Evolutionary conservation across 2,113 vertebrate genomes (phyloP).

Genomic region (Hyperopisus bebe): DNA sequence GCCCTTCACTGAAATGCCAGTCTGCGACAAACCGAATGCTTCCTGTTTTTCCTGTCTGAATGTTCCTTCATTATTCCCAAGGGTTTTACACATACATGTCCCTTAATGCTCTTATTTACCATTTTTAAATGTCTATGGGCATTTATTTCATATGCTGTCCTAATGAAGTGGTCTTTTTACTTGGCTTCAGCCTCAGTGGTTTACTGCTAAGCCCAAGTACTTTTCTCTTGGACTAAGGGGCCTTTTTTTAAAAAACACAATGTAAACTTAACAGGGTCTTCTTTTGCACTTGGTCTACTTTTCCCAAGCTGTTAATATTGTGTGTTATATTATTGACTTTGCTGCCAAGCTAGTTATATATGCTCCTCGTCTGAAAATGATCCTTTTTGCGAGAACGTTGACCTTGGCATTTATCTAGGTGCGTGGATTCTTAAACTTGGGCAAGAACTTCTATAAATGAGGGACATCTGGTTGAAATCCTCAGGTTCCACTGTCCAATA

Average conservation of each 20-base stretch:
- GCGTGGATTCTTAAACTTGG: neutral
- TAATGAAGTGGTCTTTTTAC: neutral
- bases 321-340: neutral
- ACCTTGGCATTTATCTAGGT: neutral
- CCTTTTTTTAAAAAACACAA: neutral
- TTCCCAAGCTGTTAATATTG: neutral
- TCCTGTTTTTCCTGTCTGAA: neutral
- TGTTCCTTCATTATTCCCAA: neutral
- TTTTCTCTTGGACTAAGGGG: neutral
- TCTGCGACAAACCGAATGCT: neutral
- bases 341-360: neutral
- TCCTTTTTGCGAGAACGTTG: neutral
- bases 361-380: neutral
- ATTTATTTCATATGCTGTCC: neutral
- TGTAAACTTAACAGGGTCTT: neutral
- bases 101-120: neutral
- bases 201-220: neutral
- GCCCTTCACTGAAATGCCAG: neutral
- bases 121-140: neutral
- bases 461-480: neutral
- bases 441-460: neutral
- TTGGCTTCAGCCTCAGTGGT: neutral
- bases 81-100: neutral
- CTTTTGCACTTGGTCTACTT: neutral
- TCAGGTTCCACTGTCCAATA: neutral